phyloP scores from a whole-genome alignment of 2,888 invertebrate species.

The Andrena fulva region DNA sequence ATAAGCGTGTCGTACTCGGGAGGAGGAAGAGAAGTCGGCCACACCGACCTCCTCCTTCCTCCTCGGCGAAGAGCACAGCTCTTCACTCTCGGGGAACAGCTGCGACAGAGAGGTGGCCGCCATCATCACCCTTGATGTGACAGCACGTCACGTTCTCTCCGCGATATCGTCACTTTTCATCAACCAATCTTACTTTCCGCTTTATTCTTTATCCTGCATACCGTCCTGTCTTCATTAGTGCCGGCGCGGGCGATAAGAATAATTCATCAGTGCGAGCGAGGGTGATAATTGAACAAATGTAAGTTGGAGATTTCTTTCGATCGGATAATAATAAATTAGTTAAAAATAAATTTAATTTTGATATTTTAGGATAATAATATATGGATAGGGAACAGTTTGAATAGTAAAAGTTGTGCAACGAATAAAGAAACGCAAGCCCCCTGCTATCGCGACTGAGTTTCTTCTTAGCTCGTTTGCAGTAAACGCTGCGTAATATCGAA shows the following conservation, averaged over 20 bases:
- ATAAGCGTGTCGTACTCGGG: slow-evolving; percentile 68
- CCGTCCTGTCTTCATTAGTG: too few relatives aligned
- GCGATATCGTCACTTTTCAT: slow-evolving; percentile 12
- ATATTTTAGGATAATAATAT: too few relatives aligned
- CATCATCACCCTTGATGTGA: slow-evolving; percentile 43
- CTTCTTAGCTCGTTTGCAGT: neutral
- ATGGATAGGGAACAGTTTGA: neutral
- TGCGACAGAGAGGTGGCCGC: slow-evolving; percentile 31
- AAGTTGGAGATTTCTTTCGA: slow-evolving; percentile 5
- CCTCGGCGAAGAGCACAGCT: slow-evolving; percentile 22
- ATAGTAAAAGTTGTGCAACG: neutral
- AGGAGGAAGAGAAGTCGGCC: slow-evolving; percentile 76
- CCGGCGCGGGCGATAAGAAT: too few relatives aligned
- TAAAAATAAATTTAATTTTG: neutral
- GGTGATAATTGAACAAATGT: neutral
- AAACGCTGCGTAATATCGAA: neutral
- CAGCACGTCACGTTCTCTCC: slow-evolving; percentile 44
- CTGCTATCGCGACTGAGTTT: neutral
- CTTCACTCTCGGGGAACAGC: slow-evolving; percentile 36
- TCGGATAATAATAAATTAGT: too few relatives aligned
- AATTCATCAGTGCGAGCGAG: too few relatives aligned
- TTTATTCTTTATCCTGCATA: neutral
- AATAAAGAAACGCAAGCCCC: neutral
- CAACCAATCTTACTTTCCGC: neutral
- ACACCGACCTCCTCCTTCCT: slow-evolving; percentile 60